Evolutionary conservation across 2,797 vertebrate species (phyloP), one percentile per base, ranked within the genome.

Genomic region (Falco biarmicus): DNA sequence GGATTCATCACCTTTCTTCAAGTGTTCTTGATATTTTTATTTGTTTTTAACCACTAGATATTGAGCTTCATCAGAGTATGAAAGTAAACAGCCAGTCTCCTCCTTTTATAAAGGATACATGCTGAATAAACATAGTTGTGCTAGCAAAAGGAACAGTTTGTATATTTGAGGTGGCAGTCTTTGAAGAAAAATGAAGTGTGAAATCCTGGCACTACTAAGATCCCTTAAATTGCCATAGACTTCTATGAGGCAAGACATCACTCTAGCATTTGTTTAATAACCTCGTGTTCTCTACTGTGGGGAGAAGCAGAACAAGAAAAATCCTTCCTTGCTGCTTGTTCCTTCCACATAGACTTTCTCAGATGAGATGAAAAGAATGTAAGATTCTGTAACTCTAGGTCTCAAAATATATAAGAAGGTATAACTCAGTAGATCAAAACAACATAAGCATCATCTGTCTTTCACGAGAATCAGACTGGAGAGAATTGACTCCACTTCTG

Each of bases 41-140:
- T 37, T 37, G 82, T 65, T 93, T 96, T 97, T 95, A 84, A 60
- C 43, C 41, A 43, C 28, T 93, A 93, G 61, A 82, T 76, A 78
- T 29, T 90, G 24, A 80, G 65, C 70, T 94, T 94, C 56, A 79
- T 80, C 60, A 77, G 37, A 76, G 10, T 84, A 57, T 85, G 41
- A 56, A 88, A 79, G n/a, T 87, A 96, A 91, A 85, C 91, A 87
- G 89, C 74, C 69, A 84, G 80, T 78, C 45, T 94, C 20, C 59
- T 96, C 70, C 65, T 88, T 93, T 95, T 93, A 95, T 70, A 96
- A 94, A 87, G 61, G 60, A 82, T 57, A 65, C 17, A 24, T 63
- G 60, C 60, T 70, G 53, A 84, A 70, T 74, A 96, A 85, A 90
- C 51, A 74, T n/a, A 77, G 61, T 73, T 65, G 31, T 68, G 48